A percentile compares a stretch with the other conserved stretches of the same genome.
Evolutionary conservation across 1,140 invertebrate genomes (phyloP).

Genomic region (Hyphantria cunea): DNA sequence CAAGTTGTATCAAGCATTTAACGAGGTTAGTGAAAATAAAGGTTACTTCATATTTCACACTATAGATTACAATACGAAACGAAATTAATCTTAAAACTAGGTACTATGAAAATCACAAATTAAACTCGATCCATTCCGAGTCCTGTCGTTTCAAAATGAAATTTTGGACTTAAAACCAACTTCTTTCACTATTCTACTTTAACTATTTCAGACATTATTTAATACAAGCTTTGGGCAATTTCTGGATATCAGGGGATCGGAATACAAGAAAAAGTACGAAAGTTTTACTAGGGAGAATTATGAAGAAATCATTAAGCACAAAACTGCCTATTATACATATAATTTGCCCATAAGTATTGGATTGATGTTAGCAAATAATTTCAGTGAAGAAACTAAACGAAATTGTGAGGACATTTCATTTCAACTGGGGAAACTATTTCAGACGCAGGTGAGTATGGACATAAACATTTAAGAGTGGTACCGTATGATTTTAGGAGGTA

Average conservation of each 20-base stretch:
- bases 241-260: conserved; percentile 82
- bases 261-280: conserved; percentile 54
- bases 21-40: conserved; percentile 22
- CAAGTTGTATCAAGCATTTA: conserved; percentile 24
- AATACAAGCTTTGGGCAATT: conserved; percentile 82
- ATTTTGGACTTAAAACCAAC: too few species aligned
- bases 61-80: not conserved
- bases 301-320: conserved; percentile 91
- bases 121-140: too few species aligned
- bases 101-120: too few species aligned
- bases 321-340: conserved; percentile 94
- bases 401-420: not conserved
- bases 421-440: conserved; percentile 83
- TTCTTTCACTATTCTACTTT: too few species aligned
- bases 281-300: conserved; percentile 88
- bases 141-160: too few species aligned
- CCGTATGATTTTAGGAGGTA: too few species aligned
- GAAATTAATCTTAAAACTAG: not conserved
- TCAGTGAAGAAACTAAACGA: conserved; percentile 10
- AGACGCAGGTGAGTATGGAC: conserved; percentile 87
- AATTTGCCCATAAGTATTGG: conserved; percentile 83
- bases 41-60: not conserved
- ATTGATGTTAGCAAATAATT: conserved; percentile 11
- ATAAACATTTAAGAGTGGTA: too few species aligned
- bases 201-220: conserved; percentile 27